Percentiles rank a stretch among this genome's conserved stretches.
Conservation (phyloP, 2,113 vertebrate genomes). For the Coregonus clupeaformis region DNA sequence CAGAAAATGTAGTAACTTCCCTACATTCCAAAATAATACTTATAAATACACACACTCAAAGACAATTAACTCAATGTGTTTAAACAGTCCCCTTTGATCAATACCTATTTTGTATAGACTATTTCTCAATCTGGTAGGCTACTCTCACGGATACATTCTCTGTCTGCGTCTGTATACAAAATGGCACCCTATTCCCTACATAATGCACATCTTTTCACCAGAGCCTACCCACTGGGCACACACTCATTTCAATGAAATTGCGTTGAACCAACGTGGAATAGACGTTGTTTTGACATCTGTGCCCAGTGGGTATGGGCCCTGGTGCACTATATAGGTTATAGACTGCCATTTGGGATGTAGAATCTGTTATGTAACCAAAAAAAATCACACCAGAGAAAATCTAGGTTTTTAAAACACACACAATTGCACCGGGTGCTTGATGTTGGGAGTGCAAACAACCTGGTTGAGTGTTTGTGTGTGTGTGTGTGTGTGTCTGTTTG, state of each 20-base stretch:
- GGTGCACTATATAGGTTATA: no score
- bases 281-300: no score
- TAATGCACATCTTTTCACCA: no score
- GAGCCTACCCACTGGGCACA: no score
- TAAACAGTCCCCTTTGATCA: conserved; percentile 7
- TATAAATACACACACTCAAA: background rate
- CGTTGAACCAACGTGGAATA: no score
- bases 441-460: conserved; percentile 21
- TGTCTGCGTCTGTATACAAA: no score
- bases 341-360: no score
- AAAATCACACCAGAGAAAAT: conserved; percentile 10
- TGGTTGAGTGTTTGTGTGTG: no score
- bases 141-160: conserved; percentile 4
- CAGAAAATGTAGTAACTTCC: background rate
- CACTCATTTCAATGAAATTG: no score
- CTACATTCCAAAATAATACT: background rate
- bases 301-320: no score
- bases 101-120: conserved; percentile 1
- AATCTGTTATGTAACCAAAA: background rate
- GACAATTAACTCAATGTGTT: background rate
- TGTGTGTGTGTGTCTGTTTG: no score
- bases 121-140: conserved; percentile 8
- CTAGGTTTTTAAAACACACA: conserved; percentile 13
- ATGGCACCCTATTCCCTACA: no score
- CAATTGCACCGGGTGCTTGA: conserved; percentile 51